Conservation (phyloP, 2,113 vertebrate species). For the Columba livia region DNA sequence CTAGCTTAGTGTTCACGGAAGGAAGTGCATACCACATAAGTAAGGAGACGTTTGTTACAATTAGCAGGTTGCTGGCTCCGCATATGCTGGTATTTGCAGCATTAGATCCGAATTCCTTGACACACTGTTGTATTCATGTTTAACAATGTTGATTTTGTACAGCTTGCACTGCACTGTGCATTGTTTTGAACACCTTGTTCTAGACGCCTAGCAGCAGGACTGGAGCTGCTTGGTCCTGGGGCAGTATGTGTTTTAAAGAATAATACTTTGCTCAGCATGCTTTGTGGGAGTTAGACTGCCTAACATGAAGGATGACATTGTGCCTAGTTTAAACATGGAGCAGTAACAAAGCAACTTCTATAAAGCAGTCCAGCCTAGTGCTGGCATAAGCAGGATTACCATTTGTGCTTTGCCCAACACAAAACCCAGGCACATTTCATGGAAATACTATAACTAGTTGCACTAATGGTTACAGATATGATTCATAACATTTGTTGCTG, state of each 20-base stretch:
- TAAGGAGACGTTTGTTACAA: not conserved
- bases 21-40: not conserved
- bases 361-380: not conserved
- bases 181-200: not conserved
- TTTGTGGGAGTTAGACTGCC: not conserved
- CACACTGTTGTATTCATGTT: not conserved
- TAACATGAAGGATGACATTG: not conserved
- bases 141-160: constrained; percentile 1
- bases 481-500: not conserved
- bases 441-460: not conserved
- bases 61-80: not conserved
- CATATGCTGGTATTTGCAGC: not conserved
- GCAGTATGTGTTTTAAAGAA: not conserved
- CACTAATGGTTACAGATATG: not conserved
- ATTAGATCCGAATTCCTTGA: not conserved
- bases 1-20: not conserved
- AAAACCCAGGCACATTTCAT: not conserved
- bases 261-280: not conserved
- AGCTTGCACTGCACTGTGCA: not conserved
- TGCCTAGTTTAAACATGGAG: not conserved
- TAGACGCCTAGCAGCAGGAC: not conserved
- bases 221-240: not conserved
- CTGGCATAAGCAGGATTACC: not conserved
- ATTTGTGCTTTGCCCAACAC: not conserved
- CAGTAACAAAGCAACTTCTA: not conserved